These are phyloP conservation scores for Melanotaenia nigrans DNA, from an alignment of 2,797 vertebrate species.

Conservation along the genomic window DNA sequence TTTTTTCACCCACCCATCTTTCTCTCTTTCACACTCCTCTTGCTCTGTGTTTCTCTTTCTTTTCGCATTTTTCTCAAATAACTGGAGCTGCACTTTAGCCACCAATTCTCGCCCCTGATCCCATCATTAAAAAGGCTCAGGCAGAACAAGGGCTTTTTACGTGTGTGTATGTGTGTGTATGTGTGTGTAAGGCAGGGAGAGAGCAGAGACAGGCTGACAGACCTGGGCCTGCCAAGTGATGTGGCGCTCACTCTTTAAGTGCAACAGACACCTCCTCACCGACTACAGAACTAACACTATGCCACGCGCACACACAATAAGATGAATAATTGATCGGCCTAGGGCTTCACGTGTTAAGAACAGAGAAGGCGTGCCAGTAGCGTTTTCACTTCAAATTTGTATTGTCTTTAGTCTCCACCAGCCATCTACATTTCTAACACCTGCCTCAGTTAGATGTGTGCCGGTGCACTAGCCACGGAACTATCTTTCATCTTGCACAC, in stretches of 20 bases:
- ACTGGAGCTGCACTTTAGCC: conserved; percentile 86
- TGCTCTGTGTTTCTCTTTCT: conserved; percentile 74
- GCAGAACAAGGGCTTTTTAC: conserved; percentile 76
- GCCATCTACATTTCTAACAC: conserved; percentile 99
- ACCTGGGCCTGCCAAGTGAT: conserved; percentile 76
- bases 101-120: conserved; percentile 85
- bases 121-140: conserved; percentile 85
- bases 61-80: conserved; percentile 76
- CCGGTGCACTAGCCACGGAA: conserved; percentile 83
- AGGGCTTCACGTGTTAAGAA: conserved; percentile 89
- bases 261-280: conserved; percentile 80
- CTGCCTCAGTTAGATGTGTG: conserved; percentile 91
- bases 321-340: conserved; percentile 93
- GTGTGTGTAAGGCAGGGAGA: conserved; percentile 43
- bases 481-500: conserved; percentile 89
- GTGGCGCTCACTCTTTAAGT: conserved; percentile 80
- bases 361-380: conserved; percentile 88
- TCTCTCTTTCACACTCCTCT: conserved; percentile 67
- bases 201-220: conserved; percentile 74
- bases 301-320: conserved; percentile 87
- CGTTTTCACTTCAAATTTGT: conserved; percentile 99
- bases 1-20: conserved; percentile 71
- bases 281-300: conserved; percentile 83
- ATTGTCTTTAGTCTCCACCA: conserved; percentile 95
- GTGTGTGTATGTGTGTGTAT: conserved; percentile 40